phyloP scores from a whole-genome alignment of 2,888 invertebrate species.

The Machimus atricapillus region DNA sequence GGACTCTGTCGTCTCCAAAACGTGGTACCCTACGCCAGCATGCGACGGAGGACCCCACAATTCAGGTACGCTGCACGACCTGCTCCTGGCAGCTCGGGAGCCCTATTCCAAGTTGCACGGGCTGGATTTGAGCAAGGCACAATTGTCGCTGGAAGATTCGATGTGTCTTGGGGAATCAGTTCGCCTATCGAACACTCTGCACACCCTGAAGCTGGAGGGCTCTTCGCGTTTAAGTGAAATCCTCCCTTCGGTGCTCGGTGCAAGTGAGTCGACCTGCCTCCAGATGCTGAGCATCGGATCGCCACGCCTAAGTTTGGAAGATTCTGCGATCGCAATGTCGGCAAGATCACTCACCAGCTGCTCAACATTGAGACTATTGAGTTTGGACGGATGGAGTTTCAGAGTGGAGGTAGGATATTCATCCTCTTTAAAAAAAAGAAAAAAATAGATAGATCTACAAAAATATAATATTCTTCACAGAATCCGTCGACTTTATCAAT shows the following conservation, averaged over 20 bases:
- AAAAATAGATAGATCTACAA: background rate
- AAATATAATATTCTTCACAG: constrained; percentile 41
- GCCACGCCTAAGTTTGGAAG: constrained; percentile 65
- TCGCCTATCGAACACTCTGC: constrained; percentile 64
- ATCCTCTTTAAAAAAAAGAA: background rate
- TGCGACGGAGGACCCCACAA: constrained; percentile 62
- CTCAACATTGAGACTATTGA: constrained; percentile 64
- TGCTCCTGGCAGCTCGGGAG: constrained; percentile 60
- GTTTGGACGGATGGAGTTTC: constrained; percentile 67
- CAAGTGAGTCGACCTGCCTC: constrained; percentile 65
- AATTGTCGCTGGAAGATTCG: constrained; percentile 65
- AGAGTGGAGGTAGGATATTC: constrained; percentile 63
- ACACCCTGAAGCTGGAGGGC: constrained; percentile 66
- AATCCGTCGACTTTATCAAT: constrained; percentile 60
- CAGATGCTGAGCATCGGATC: constrained; percentile 67
- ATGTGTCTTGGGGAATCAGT: constrained; percentile 67
- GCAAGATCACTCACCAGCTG: constrained; percentile 57
- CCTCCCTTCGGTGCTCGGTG: constrained; percentile 65
- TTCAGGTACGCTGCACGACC: constrained; percentile 55
- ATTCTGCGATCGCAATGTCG: constrained; percentile 59
- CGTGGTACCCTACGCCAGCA: constrained; percentile 65
- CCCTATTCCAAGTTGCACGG: constrained; percentile 65
- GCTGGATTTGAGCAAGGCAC: constrained; percentile 67
- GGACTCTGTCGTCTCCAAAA: constrained; percentile 65
- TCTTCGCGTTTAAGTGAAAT: constrained; percentile 66